Base-by-base conservation (phyloP, 1,140 invertebrate species). In the Cepaea nemoralis region DNA sequence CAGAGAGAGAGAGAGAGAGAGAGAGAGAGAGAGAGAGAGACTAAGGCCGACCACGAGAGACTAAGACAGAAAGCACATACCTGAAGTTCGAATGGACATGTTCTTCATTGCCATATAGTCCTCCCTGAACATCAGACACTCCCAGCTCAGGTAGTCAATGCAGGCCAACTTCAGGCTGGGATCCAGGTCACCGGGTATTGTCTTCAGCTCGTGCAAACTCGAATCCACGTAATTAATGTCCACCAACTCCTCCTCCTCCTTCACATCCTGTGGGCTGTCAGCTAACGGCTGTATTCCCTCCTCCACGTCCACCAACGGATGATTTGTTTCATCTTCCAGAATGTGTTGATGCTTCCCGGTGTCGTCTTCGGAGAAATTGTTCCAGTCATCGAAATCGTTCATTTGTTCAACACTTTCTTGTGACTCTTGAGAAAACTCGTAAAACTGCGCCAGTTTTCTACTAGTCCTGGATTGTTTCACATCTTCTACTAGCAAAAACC, bases 51-150 rank as follows among this genome's bases (percentile, higher is more conserved):
- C n/a, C n/a, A n/a, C n/a, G n/a, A n/a, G n/a, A n/a, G n/a, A n/a
- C n/a, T n/a, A n/a, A n/a, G n/a, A n/a, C n/a, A n/a, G n/a, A n/a
- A n/a, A n/a, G n/a, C n/a, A n/a, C n/a, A n/a, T n/a, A n/a, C n/a
- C n/a, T n/a, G n/a, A n/a, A n/a, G n/a, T n/a, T n/a, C n/a, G 63
- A 27, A n/a, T 67, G 22, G 22, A 67, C 12, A 10, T 27, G 22
- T 67, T 67, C 63, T 67, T 67, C 63, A 67, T 12, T 22, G 63
- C 63, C 63, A 67, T 67, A 31, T 67, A 67, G 33, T 67, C 63
- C 27, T 67, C 63, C 27, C 33, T 67, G 63, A 67, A 67, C 63
- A 67, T 27, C 14, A 67, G 27, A 27, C 63, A 67, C 12, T 12
- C 63, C 63, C 63, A 67, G 27, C 63, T 67, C 12, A 10, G 22